Conservation (phyloP, 2,888 invertebrate species). For the Protophormia terraenovae region DNA sequence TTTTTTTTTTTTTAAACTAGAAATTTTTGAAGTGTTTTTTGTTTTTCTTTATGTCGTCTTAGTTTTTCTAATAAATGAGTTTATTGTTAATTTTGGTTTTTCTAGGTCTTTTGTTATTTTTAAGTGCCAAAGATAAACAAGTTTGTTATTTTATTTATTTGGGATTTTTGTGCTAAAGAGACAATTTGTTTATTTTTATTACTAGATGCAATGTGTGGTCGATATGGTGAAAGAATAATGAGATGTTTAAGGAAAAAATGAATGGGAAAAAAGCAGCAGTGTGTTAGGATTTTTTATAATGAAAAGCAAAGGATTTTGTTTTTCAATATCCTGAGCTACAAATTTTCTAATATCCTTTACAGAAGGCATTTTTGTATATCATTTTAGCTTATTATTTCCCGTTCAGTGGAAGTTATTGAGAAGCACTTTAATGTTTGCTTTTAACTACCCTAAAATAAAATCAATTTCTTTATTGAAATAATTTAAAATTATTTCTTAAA, state of each 20-base stretch:
- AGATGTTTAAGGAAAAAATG: background rate
- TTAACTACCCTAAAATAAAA: too few relatives aligned
- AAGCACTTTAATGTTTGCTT: too few relatives aligned
- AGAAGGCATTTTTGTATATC: too few relatives aligned
- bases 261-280: background rate
- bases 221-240: conserved; percentile 15
- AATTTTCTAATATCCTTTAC: too few relatives aligned
- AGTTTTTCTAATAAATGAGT: conserved; percentile 10
- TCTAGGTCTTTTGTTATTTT: conserved; percentile 39
- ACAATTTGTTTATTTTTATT: conserved; percentile 20
- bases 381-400: too few relatives aligned
- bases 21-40: conserved; percentile 29
- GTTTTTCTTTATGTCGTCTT: background rate
- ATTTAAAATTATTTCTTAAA: background rate
- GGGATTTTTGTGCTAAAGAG: background rate
- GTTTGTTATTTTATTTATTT: conserved; percentile 20
- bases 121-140: conserved; percentile 45
- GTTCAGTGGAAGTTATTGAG: too few relatives aligned
- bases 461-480: too few relatives aligned
- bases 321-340: too few relatives aligned
- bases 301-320: too few relatives aligned
- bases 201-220: conserved; percentile 31
- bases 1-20: conserved; percentile 37
- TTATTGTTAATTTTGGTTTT: conserved; percentile 16
- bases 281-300: background rate